Evolutionary conservation across 2,888 invertebrate genomes (phyloP), one percentile per base, ranked within the genome.

Genomic region (Argyresthia goedartella): DNA sequence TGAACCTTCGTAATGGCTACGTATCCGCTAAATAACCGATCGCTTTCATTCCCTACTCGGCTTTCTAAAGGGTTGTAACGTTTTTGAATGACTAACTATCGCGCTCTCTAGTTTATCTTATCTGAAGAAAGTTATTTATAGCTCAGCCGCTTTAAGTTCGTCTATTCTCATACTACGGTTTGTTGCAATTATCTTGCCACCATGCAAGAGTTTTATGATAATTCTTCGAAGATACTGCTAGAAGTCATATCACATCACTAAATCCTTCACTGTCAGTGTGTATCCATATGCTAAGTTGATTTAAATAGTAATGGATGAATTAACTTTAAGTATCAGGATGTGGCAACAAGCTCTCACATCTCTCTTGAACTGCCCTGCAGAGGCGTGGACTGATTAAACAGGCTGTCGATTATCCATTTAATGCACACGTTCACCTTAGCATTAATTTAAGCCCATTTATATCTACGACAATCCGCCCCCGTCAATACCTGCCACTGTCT

Each of bases 341-440:
- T 41, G 13, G 13, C 41, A 13, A 41, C n/a, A 41, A 41, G 13
- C 13, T 13, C n/a, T 41, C n/a, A 7, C 1, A 13, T 13, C 41
- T 41, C 41, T 13, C 25, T 25, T 25, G 25, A 25, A 51, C 50
- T 39, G 44, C 39, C 51, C 53, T 57, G 73, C 71, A 69, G 69
- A 73, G 75, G 75, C 73, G 76, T 71, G 57, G 53, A 62, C 58
- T 63, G 58, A 64, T 62, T 63, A 66, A 64, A 66, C 66, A 69
- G 69, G 65, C 63, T 60, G 59, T 66, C 54, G 58, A 58, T 60
- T 47, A 51, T 53, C 59, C 61, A 60, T 62, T 70, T 64, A 64
- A 62, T 62, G 63, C 63, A 74, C 73, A 68, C 63, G 73, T 70
- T 74, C 66, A 72, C 75, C 76, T 78, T 76, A 76, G 69, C 75